Conservation (phyloP, 2,888 invertebrate genomes). For the Ephialtes manifestator region DNA sequence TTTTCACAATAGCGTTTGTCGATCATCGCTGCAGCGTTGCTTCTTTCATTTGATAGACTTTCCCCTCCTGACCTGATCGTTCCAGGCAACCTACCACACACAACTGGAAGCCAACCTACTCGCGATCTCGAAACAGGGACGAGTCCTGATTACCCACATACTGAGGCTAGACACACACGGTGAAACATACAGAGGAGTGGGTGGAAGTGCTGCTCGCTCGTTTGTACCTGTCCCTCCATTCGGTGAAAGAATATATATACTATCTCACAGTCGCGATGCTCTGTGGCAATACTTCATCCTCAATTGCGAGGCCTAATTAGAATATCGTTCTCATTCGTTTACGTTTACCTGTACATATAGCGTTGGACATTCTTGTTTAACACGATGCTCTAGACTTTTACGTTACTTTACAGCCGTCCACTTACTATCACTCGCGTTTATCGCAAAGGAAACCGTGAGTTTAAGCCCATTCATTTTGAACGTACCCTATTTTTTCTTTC, state of each 20-base stretch:
- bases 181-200: conserved; percentile 19
- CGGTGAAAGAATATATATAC: conserved; percentile 28
- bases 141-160: conserved; percentile 80
- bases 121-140: conserved; percentile 77
- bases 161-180: conserved; percentile 40
- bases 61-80: conserved; percentile 73
- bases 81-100: conserved; percentile 74
- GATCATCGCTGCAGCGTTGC: conserved; percentile 25
- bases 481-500: too few relatives aligned
- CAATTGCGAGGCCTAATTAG: conserved; percentile 47
- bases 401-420: background rate
- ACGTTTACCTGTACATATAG: background rate
- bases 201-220: conserved; percentile 14
- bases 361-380: conserved; percentile 13
- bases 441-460: background rate
- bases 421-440: background rate
- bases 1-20: conserved; percentile 14
- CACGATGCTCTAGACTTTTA: too few relatives aligned
- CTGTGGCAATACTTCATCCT: conserved; percentile 41
- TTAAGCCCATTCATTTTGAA: too few relatives aligned
- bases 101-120: conserved; percentile 68
- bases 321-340: conserved; percentile 54
- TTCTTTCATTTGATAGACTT: conserved; percentile 74
- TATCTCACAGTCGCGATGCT: background rate
- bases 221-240: conserved; percentile 26